Evolutionary conservation across 2,113 vertebrate genomes (phyloP), one percentile per base, ranked within the genome.

Genomic region (Anas platyrhynchos): DNA sequence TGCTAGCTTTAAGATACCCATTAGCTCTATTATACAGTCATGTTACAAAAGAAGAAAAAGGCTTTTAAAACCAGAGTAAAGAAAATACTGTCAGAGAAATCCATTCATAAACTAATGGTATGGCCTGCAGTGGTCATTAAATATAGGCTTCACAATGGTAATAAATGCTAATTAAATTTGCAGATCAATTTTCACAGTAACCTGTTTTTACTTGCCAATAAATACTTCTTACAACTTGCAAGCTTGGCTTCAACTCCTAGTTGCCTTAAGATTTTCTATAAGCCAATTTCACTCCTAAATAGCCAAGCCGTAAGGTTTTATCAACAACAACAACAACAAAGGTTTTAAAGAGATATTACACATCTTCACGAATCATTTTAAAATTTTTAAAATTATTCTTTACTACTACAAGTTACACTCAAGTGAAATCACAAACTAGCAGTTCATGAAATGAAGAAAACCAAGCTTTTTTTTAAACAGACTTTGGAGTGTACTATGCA

Each of bases 111-210:
- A 89, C 16, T 76, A 80, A 90, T 50, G 8, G 20, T 32, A n/a
- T 25, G 21, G 65, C 43, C 44, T 86, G 17, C 58, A 92, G 44
- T 7, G 1, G 38, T 86, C 32, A 83, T 50, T 77, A 90, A 83
- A 63, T 32, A 69, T 16, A 73, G 16, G 29, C 26, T 86, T 71
- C 63, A 72, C 25, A 50, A 44, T 18, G 65, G 29, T 34, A 88
- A 88, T 48, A 92, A 91, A 90, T 36, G 41, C 11, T 73, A 88
- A 88, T 93, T 79, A 73, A 76, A 80, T 69, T 38, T 88, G 32
- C 26, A 88, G 63, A 95, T 88, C 54, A 62, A 76, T 91, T 90
- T 80, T 69, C 63, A 90, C 54, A 90, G 65, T 54, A 82, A 59
- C 7, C 26, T 80, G 25, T 69, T 93, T 88, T 83, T 65, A 92